Evolutionary conservation across 2,797 vertebrate species (phyloP).

Genomic region (Cossypha caffra): DNA sequence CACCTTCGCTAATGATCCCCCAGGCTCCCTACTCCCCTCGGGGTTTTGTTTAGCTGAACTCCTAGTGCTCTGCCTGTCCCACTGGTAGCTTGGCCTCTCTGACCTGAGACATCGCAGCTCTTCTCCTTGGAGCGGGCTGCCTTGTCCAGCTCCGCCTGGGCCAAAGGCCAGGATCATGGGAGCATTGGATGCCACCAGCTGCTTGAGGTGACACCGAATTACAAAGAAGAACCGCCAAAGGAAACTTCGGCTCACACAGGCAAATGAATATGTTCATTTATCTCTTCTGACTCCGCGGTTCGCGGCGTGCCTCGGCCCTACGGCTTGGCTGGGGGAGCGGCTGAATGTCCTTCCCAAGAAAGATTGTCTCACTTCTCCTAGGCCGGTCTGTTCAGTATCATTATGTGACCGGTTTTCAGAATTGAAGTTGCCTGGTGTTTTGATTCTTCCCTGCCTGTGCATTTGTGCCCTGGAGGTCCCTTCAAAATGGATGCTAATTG

Average conservation of each 20-base stretch:
- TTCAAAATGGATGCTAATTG: constrained; percentile 99
- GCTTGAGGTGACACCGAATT: constrained; percentile 87
- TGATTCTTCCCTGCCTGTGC: constrained; percentile 82
- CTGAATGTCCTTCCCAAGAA: constrained; percentile 55
- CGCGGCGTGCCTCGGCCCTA: constrained; percentile 12
- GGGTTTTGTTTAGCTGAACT: constrained; percentile 87
- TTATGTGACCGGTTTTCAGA: constrained; percentile 78
- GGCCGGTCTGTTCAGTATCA: constrained; percentile 83
- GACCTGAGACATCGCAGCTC: constrained; percentile 89
- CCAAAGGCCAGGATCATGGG: constrained; percentile 92
- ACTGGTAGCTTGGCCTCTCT: constrained; percentile 90
- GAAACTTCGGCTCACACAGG: constrained; percentile 70
- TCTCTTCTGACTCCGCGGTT: constrained; percentile 46
- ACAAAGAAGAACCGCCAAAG: constrained; percentile 83
- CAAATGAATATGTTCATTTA: constrained; percentile 82
- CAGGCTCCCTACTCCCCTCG: constrained; percentile 80
- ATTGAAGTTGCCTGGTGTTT: constrained; percentile 82
- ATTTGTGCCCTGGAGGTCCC: constrained; percentile 91
- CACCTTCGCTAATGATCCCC: constrained; percentile 87
- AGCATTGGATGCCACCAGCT: constrained; percentile 92
- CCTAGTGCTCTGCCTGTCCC: constrained; percentile 82
- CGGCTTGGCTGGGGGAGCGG: constrained; percentile 27
- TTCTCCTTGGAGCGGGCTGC: constrained; percentile 86
- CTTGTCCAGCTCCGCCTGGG: constrained; percentile 90
- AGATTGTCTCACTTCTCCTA: constrained; percentile 71